These are phyloP conservation scores for Linurgus olivaceus DNA, from an alignment of 2,797 vertebrate species.

Conservation along the genomic window DNA sequence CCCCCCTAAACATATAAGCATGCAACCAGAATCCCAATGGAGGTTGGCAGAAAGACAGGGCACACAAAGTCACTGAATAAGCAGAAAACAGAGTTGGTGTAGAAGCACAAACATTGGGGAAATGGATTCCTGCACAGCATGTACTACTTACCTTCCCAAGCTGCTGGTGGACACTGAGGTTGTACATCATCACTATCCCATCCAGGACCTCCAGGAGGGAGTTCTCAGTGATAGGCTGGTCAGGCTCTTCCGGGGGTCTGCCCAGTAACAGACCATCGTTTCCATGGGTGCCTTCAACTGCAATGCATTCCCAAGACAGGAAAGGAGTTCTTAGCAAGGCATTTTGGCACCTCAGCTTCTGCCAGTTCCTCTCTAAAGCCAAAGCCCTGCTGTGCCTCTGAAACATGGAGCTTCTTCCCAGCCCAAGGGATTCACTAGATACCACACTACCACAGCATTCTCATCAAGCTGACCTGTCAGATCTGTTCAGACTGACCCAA, in stretches of 20 bases:
- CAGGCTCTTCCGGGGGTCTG: conserved; percentile 88
- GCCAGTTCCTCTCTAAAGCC: neutral
- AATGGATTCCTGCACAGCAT: neutral
- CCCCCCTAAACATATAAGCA: neutral
- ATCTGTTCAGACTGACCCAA: neutral
- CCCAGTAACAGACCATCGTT: conserved; percentile 93
- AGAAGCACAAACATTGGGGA: accelerated
- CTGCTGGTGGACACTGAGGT: conserved; percentile 96
- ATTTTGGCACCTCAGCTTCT: neutral
- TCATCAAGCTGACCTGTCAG: neutral
- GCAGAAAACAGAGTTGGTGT: neutral
- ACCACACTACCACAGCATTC: neutral
- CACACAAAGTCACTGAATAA: neutral
- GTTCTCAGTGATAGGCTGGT: conserved; percentile 90
- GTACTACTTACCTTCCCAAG: conserved; percentile 87
- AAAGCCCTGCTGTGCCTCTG: neutral
- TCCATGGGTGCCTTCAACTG: conserved; percentile 92
- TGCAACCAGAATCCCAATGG: neutral
- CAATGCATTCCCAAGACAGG: conserved; percentile 23
- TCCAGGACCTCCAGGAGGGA: conserved; percentile 94
- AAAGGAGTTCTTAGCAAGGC: neutral
- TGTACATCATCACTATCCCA: conserved; percentile 97
- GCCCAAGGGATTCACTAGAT: neutral
- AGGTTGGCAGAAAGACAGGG: neutral
- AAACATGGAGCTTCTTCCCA: neutral